Base-by-base conservation (phyloP, 2,113 vertebrate genomes). In the Vanacampus margaritifer region DNA sequence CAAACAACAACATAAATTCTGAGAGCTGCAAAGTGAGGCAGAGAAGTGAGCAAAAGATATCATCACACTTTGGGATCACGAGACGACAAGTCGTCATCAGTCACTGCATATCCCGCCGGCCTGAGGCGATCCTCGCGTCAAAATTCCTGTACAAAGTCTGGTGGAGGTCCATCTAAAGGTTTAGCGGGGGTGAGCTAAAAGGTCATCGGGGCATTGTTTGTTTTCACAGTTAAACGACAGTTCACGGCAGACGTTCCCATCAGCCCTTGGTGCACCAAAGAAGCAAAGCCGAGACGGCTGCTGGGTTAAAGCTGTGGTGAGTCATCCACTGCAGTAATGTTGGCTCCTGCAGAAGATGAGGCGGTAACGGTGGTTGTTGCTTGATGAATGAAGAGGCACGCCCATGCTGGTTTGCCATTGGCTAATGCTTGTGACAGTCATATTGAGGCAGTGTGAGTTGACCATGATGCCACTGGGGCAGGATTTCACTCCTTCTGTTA, bases 241-340 rank as follows among this genome's bases (percentile, higher is more conserved):
- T 84, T 75, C 73, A 57, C 64, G 76, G 81, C 81, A 69, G 80
- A 71, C 43, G 69, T 69, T 65, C 50, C 81, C 76, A 65, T 79
- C 79, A 76, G 85, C 78, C 72, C 79, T 86, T 80, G 83, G 76
- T 71, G 84, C 72, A 24, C 64, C 71, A 68, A 56, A 67, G 65
- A 72, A 78, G 78, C 79, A 68, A 72, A 84, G 67, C 68, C 71
- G 61, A 74, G 73, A 36, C 62, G 71, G 78, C 89, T 79, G 78
- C 78, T 41, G 64, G 76, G 76, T 88, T 90, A 90, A 90, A 90
- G 89, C 89, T 89, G 87, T 86, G 75, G 78, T 79, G 65, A 74
- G 69, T 72, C 78, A 75, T 82, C 75, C 1, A 45, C 80, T 82
- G 84, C 74, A 76, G 79, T 81, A 75, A 73, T 64, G 39, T 14